Evolutionary conservation across 2,113 vertebrate species (phyloP).

Genomic region (Channa maculata): DNA sequence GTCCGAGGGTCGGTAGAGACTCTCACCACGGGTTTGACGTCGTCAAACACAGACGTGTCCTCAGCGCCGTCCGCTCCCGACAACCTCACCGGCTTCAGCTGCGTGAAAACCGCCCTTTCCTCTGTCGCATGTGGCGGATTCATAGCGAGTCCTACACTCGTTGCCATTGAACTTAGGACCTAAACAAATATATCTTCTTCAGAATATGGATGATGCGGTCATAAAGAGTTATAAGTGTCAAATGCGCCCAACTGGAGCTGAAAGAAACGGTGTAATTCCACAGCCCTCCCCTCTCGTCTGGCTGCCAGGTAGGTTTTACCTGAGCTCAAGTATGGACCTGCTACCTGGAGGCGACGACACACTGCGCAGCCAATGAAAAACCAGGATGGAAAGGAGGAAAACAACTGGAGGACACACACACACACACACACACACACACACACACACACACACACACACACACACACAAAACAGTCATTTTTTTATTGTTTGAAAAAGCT

Average conservation of each 20-base stretch:
- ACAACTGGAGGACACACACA: conserved; percentile 5
- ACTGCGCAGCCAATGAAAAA: conserved; percentile 42
- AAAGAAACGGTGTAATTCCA: conserved; percentile 65
- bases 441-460: background rate
- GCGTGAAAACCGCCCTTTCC: conserved; percentile 87
- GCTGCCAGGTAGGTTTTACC: conserved; percentile 81
- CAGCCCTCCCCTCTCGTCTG: conserved; percentile 69
- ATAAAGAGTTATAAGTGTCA: background rate
- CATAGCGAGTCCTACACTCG: conserved; percentile 82
- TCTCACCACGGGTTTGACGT: conserved; percentile 87
- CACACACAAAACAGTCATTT: background rate
- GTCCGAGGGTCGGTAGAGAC: conserved; percentile 13
- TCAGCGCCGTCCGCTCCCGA: conserved; percentile 82
- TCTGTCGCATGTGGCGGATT: conserved; percentile 80
- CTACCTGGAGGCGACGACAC: conserved; percentile 15
- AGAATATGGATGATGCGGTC: background rate
- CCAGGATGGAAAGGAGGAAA: background rate
- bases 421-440: background rate
- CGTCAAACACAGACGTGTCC: conserved; percentile 89
- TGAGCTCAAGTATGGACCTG: conserved; percentile 82
- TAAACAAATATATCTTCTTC: background rate
- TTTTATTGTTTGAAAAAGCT: no score
- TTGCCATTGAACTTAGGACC: conserved; percentile 79
- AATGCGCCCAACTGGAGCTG: conserved; percentile 23
- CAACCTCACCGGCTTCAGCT: conserved; percentile 89